phyloP scores from a whole-genome alignment of 2,113 vertebrate species.

The Turnix velox region DNA sequence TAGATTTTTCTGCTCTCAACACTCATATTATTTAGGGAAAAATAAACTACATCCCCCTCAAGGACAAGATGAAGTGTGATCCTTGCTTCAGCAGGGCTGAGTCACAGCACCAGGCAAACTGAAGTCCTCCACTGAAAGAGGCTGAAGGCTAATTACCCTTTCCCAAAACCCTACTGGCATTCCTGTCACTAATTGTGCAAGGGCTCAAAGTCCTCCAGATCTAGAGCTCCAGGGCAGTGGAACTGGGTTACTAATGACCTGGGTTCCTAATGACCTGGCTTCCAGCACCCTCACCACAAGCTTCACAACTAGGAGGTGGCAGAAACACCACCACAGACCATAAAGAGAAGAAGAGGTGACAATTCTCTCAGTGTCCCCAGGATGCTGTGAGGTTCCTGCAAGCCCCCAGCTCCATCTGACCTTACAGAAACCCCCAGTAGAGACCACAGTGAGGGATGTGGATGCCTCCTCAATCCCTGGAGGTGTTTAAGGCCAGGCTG shows the following conservation, averaged over 20 bases:
- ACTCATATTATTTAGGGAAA: neutral
- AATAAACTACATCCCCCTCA: neutral
- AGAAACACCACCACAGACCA: neutral
- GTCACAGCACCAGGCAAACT: neutral
- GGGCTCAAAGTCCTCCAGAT: neutral
- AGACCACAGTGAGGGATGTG: no score
- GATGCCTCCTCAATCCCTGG: no score
- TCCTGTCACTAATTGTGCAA: neutral
- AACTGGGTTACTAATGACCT: neutral
- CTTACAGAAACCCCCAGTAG: no score
- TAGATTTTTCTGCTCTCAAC: neutral
- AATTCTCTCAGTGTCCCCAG: neutral
- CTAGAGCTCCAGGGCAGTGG: neutral
- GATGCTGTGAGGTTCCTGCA: accelerated
- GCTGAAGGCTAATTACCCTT: neutral
- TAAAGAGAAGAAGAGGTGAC: neutral
- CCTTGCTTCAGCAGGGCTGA: neutral
- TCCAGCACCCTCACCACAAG: neutral
- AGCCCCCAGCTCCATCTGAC: neutral
- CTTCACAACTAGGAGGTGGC: neutral
- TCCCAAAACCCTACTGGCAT: neutral
- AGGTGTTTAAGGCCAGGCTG: no score
- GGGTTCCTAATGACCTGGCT: neutral
- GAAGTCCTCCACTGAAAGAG: neutral
- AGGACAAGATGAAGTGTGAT: neutral